Evolutionary conservation across 2,888 invertebrate species (phyloP).

Genomic region (Euplexia lucipara): DNA sequence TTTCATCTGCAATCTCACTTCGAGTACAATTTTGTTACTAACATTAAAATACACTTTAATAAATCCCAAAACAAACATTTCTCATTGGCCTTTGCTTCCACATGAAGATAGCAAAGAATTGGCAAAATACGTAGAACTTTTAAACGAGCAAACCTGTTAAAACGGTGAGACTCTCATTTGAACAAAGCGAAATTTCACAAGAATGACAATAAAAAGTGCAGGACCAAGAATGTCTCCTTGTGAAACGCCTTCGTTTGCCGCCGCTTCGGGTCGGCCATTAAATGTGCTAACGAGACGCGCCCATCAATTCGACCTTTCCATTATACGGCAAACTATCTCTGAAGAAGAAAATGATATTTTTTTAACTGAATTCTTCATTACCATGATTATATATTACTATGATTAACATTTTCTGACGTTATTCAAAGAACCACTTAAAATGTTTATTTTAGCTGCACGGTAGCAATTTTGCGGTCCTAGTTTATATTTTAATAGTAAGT

Average conservation of each 20-base stretch:
- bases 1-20: too few species aligned
- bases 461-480: slow-evolving; percentile 6
- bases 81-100: not conserved
- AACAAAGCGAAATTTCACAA: slow-evolving; percentile 21
- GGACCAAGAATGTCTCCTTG: slow-evolving; percentile 47
- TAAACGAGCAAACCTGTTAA: not conserved
- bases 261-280: slow-evolving; percentile 57
- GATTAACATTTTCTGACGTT: slow-evolving; percentile 37
- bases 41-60: too few species aligned
- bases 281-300: slow-evolving; percentile 60
- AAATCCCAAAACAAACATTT: too few species aligned
- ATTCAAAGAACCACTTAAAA: slow-evolving; percentile 8
- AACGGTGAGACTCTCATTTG: not conserved
- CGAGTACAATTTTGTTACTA: too few species aligned
- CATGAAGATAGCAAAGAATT: not conserved
- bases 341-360: slow-evolving; percentile 23
- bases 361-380: slow-evolving; percentile 35
- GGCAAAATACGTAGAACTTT: not conserved
- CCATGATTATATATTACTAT: too few species aligned
- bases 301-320: slow-evolving; percentile 54
- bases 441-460: slow-evolving; percentile 7
- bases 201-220: slow-evolving; percentile 45
- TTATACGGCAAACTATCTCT: slow-evolving; percentile 46
- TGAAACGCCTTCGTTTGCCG: slow-evolving; percentile 40
- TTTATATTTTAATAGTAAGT: slow-evolving; percentile 12